Conservation (phyloP, 2,888 invertebrate genomes). For the Lasioglossum marginatum region DNA sequence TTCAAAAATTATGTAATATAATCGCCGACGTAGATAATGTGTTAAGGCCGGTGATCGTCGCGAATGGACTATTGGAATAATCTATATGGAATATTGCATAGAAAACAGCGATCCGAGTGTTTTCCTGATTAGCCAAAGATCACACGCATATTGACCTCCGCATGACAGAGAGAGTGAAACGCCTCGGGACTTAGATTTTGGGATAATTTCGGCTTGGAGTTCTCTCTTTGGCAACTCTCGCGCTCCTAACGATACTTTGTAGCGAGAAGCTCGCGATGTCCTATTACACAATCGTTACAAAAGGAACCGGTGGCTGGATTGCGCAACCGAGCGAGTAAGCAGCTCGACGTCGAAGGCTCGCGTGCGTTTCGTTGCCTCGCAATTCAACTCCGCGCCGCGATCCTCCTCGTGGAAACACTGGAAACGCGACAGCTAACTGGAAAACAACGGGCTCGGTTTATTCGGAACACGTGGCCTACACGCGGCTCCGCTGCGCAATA, state of each 20-base stretch:
- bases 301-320: constrained; percentile 27
- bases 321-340: constrained; percentile 35
- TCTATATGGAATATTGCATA: too few species aligned
- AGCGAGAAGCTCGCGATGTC: not conserved
- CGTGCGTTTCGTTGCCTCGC: not conserved
- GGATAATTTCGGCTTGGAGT: not conserved
- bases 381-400: not conserved
- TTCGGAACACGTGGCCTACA: not conserved
- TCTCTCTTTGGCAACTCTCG: not conserved
- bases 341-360: not conserved
- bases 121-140: not conserved
- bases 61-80: too few species aligned
- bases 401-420: too few species aligned
- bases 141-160: not conserved
- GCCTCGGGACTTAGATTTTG: not conserved
- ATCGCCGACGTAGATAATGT: not conserved
- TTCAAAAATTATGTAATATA: not conserved
- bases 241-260: not conserved
- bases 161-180: not conserved
- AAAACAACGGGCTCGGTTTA: constrained; percentile 10
- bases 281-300: constrained; percentile 50
- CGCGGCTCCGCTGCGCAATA: constrained; percentile 17
- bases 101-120: not conserved
- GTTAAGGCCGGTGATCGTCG: not conserved
- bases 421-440: constrained; percentile 14